These are phyloP conservation scores for Epinotia ramella DNA, from an alignment of 2,888 invertebrate species.

Conservation along the genomic window DNA sequence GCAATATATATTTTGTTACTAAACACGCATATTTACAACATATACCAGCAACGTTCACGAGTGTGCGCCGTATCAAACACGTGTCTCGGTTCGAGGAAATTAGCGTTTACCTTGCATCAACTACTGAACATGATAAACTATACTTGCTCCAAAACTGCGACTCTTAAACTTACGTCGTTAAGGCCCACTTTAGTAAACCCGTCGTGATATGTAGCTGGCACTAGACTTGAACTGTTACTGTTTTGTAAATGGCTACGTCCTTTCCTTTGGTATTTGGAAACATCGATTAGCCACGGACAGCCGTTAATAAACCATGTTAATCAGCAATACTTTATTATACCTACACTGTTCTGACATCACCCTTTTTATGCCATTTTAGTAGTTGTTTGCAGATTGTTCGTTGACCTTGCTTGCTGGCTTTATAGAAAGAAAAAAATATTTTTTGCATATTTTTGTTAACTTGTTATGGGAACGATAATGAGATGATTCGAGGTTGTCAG, in stretches of 20 bases:
- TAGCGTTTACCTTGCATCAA: conserved; percentile 41
- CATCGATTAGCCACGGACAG: conserved; percentile 33
- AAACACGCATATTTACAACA: conserved; percentile 13
- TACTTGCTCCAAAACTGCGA: neutral
- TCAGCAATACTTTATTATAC: neutral
- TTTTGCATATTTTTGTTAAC: conserved; percentile 11
- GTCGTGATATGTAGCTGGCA: neutral
- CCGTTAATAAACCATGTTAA: conserved; percentile 21
- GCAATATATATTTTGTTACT: conserved; percentile 7
- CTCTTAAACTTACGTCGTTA: conserved; percentile 10
- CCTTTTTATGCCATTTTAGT: conserved; percentile 15
- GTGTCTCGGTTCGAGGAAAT: conserved; percentile 37
- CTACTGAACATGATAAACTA: conserved; percentile 16
- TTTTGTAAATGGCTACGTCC: conserved; percentile 40
- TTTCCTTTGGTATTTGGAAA: conserved; percentile 38
- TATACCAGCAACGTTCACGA: neutral
- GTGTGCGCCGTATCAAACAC: conserved; percentile 33
- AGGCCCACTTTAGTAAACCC: conserved; percentile 14
- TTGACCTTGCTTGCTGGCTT: conserved; percentile 14
- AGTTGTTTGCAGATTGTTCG: conserved; percentile 20
- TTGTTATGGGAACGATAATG: conserved; percentile 10
- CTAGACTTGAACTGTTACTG: conserved; percentile 26
- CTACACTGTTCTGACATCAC: conserved; percentile 15
- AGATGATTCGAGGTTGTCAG: conserved; percentile 1
- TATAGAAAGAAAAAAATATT: conserved; percentile 3